Evolutionary conservation across 2,113 vertebrate genomes (phyloP).

Genomic region (Tupaia chinensis): DNA sequence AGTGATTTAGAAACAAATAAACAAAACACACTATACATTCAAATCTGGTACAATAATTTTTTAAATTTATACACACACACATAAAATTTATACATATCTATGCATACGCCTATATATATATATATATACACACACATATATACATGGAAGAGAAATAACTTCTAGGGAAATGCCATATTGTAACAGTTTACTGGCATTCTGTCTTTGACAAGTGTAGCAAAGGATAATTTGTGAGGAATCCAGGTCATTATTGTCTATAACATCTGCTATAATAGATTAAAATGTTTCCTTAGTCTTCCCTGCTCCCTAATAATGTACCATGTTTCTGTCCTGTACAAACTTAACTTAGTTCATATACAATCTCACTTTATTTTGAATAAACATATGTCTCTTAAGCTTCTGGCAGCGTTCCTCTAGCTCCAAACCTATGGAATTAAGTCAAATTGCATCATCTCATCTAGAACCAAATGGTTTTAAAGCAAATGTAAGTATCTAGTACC

Average conservation of each 20-base stretch:
- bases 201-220: neutral
- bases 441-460: neutral
- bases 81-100: too few species aligned
- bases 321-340: neutral
- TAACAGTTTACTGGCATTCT: neutral
- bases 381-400: neutral
- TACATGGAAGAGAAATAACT: neutral
- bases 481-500: neutral
- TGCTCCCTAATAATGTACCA: neutral
- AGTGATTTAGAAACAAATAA: neutral
- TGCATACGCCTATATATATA: too few species aligned
- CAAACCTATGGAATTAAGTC: neutral
- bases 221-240: neutral
- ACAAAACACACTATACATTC: neutral
- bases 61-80: neutral
- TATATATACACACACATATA: too few species aligned
- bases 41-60: neutral
- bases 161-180: neutral
- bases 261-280: neutral
- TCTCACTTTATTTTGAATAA: constrained; percentile 26
- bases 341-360: neutral
- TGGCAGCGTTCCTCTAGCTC: neutral
- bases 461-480: neutral
- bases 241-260: neutral
- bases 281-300: neutral